Evolutionary conservation across 2,113 vertebrate species (phyloP).

Genomic region (Chamaea fasciata): DNA sequence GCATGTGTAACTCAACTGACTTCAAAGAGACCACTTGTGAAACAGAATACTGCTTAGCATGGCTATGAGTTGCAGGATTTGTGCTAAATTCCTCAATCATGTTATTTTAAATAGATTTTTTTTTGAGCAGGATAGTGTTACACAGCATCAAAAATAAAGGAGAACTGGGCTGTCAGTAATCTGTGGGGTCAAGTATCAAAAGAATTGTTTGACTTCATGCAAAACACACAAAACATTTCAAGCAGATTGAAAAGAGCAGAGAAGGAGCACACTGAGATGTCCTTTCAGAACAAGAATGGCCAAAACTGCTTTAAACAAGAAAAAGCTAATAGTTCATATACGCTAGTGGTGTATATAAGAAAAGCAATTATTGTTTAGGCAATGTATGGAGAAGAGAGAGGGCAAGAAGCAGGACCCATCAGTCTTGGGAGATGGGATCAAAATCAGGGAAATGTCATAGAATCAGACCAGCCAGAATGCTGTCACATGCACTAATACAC

Average conservation of each 20-base stretch:
- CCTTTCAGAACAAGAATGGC: background rate
- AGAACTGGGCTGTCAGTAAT: background rate
- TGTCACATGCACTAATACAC: background rate
- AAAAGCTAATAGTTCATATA: background rate
- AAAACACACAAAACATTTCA: background rate
- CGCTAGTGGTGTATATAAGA: background rate
- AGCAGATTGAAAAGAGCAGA: background rate
- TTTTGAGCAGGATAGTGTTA: slow-evolving; percentile 6
- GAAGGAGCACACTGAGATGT: background rate
- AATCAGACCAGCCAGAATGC: background rate
- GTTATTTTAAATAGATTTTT: background rate
- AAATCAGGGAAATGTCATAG: background rate
- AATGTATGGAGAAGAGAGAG: background rate
- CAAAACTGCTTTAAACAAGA: background rate
- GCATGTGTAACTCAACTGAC: slow-evolving; percentile 23
- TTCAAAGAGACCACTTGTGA: slow-evolving; percentile 52
- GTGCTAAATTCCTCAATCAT: background rate
- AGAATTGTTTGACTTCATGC: background rate
- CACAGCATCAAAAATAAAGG: background rate
- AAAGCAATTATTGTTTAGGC: background rate
- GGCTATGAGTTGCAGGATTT: background rate
- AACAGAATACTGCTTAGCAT: slow-evolving; percentile 40
- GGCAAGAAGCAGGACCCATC: background rate
- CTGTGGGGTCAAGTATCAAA: background rate
- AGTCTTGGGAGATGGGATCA: background rate